A percentile compares a stretch with the other conserved stretches of the same genome.
Evolutionary conservation across 2,113 vertebrate species (phyloP).

Genomic region (Dasyornis broadbenti): DNA sequence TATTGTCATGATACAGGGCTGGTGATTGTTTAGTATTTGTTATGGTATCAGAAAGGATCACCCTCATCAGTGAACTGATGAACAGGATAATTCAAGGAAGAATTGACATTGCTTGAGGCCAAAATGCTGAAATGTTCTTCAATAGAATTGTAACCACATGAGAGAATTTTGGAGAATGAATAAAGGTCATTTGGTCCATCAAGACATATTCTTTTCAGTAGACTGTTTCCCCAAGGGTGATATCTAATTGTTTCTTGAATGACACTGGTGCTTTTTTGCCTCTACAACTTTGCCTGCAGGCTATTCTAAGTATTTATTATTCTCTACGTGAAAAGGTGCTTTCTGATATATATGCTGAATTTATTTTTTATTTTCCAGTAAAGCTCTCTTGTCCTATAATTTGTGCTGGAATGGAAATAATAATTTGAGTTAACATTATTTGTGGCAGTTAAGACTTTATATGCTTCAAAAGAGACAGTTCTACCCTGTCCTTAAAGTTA

Average conservation of each 20-base stretch:
- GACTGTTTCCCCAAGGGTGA: conserved; percentile 61
- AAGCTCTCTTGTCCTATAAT: conserved; percentile 60
- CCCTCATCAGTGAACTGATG: not conserved
- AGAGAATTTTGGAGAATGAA: conserved; percentile 57
- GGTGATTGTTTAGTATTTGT: conserved; percentile 12
- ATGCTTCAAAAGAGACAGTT: conserved; percentile 45
- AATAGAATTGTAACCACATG: conserved; percentile 49
- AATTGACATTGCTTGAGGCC: conserved; percentile 67
- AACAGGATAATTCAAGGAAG: conserved; percentile 65
- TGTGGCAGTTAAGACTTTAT: conserved; percentile 57
- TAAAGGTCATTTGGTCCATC: conserved; percentile 72
- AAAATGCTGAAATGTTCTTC: conserved; percentile 64
- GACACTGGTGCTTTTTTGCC: conserved; percentile 64
- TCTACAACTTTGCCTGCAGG: conserved; percentile 65
- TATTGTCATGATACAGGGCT: not conserved
- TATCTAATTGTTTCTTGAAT: conserved; percentile 73
- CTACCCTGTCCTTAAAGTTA: conserved; percentile 42
- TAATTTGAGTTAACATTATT: conserved; percentile 62
- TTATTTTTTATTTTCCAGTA: conserved; percentile 71
- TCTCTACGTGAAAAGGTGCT: conserved; percentile 61
- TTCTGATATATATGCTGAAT: conserved; percentile 66
- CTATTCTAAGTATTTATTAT: conserved; percentile 62
- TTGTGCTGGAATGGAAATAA: conserved; percentile 63
- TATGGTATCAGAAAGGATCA: not conserved
- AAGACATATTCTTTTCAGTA: conserved; percentile 52